Base-by-base conservation (phyloP, 2,113 vertebrate genomes). In the Sakesphorus luctuosus region DNA sequence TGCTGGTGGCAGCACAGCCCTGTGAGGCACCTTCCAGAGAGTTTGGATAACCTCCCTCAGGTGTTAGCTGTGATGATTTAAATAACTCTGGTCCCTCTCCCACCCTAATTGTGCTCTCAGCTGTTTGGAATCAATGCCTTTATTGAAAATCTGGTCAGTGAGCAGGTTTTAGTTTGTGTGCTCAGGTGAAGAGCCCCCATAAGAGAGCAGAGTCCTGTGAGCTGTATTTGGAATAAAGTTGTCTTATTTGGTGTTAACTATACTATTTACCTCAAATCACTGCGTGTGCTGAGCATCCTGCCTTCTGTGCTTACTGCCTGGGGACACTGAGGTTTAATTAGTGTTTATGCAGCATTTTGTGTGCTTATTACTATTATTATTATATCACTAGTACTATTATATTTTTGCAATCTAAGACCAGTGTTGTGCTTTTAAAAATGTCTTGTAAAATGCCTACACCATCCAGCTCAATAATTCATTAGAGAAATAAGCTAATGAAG, bases 301-400 rank as follows among this genome's bases (percentile, higher is more conserved):
- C 87, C 58, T 96, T 62, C 94, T 95, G 79, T 80, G 73, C 86
- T 92, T 86, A 73, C 90, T 95, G 94, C 90, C 9, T 63, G 56
- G 96, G 93, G 96, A 94, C 66, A 1, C 77, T 78, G 96, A 94
- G 94, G 53, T 92, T 96, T 96, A 94, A 97, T 96, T 97, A 95
- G 88, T 93, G 92, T 96, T 96, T 95, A 96, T 93, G 90, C 95
- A 92, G 95, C 93, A 58, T 82, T 96, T 96, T 96, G 92, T 87
- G 73, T 78, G 69, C 96, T 94, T 90, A 97, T 91, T 96, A 76
- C 85, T 93, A 52, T 94, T 93, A 97, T 96, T 95, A 90, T 85
- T 87, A 40, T 75, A 93, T 89, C 77, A 90, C 31, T 9, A 38
- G 43, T 66, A 43, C 90, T 92, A 84, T 92, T 92, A 90, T 58